A percentile compares a stretch with the other conserved stretches of the same genome.
Conservation (phyloP, 2,888 invertebrate genomes). For the Stenotaenia linearis region DNA sequence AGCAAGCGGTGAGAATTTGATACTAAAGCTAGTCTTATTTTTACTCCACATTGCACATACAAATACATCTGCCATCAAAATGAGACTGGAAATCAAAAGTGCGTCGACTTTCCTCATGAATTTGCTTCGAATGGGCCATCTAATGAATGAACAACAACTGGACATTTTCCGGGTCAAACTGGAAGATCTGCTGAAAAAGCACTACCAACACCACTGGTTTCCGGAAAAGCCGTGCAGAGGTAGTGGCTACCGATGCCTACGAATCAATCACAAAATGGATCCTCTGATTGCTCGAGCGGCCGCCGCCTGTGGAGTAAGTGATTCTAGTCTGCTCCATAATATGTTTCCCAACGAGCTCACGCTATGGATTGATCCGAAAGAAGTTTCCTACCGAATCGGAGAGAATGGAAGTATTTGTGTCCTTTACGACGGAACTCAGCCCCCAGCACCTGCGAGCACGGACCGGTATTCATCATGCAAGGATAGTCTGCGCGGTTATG, state of each 20-base stretch:
- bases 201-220: constrained; percentile 66
- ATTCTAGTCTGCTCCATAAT: constrained; percentile 53
- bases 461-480: constrained; percentile 37
- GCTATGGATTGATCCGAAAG: constrained; percentile 69
- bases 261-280: constrained; percentile 66
- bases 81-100: constrained; percentile 53
- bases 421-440: constrained; percentile 48
- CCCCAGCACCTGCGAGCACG: constrained; percentile 28
- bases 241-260: constrained; percentile 64
- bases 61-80: constrained; percentile 40
- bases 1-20: background rate
- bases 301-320: constrained; percentile 57
- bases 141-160: constrained; percentile 45
- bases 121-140: constrained; percentile 46
- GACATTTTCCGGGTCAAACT: constrained; percentile 51
- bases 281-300: constrained; percentile 62
- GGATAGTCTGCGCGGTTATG: constrained; percentile 39
- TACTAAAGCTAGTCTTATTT: background rate
- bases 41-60: background rate
- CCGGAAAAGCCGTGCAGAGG: constrained; percentile 65
- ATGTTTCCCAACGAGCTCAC: constrained; percentile 64
- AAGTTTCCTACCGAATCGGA: constrained; percentile 62
- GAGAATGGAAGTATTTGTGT: constrained; percentile 61
- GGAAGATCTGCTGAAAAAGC: constrained; percentile 49
- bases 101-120: constrained; percentile 54